Evolutionary conservation across 2,888 invertebrate genomes (phyloP).

Genomic region (Ramazzottius varieornatus): DNA sequence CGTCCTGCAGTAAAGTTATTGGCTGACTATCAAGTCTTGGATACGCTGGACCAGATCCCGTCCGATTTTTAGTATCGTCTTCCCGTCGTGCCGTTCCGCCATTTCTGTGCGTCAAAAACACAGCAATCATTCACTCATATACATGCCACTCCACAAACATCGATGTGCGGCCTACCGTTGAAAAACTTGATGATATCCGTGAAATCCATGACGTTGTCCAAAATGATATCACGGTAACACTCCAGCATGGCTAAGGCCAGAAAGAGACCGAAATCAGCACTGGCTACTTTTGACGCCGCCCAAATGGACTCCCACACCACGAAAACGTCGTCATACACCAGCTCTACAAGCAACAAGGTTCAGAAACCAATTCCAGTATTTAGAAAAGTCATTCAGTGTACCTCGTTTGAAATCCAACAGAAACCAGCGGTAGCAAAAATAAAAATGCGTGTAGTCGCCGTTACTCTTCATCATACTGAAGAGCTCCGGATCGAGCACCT

Average conservation of each 20-base stretch:
- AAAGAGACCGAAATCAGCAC: conserved; percentile 69
- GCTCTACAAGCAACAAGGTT: conserved; percentile 31
- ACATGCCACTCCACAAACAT: not conserved
- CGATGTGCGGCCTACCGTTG: conserved; percentile 37
- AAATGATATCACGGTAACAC: conserved; percentile 71
- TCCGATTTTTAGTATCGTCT: conserved; percentile 50
- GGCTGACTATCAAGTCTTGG: conserved; percentile 26
- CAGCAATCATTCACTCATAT: not conserved
- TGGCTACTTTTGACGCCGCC: conserved; percentile 64
- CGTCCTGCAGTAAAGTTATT: too few species aligned
- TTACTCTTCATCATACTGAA: conserved; percentile 79
- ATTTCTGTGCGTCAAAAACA: conserved; percentile 52
- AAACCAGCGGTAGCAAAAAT: conserved; percentile 93
- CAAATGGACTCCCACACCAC: conserved; percentile 81
- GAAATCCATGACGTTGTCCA: conserved; percentile 87
- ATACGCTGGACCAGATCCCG: conserved; percentile 61
- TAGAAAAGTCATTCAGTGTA: conserved; percentile 12
- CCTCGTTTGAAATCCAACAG: conserved; percentile 72
- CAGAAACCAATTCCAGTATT: conserved; percentile 4
- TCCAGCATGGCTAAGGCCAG: conserved; percentile 67
- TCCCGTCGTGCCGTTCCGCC: conserved; percentile 76
- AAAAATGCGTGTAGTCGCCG: conserved; percentile 86
- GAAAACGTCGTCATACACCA: conserved; percentile 72
- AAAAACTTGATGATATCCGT: conserved; percentile 94
- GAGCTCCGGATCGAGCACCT: conserved; percentile 72